Conservation (phyloP, 2,888 invertebrate genomes). For the Anthoptus insignis region DNA sequence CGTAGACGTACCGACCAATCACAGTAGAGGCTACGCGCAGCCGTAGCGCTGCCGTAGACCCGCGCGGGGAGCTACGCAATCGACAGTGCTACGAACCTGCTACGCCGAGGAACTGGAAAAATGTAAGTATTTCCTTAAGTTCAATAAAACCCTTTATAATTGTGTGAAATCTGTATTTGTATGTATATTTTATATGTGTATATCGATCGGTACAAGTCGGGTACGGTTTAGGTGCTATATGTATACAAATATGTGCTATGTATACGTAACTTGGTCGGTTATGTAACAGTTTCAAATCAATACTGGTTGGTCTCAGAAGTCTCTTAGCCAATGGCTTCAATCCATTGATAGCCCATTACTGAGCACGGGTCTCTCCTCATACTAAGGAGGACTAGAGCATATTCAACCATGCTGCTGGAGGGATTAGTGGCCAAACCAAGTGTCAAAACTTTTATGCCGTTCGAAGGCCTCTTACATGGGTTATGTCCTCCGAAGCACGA, state of each 20-base stretch:
- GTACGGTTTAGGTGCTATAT: too few species aligned
- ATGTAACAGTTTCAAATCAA: conserved; percentile 41
- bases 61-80: conserved; percentile 77
- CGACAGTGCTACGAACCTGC: conserved; percentile 79
- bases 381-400: too few species aligned
- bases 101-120: conserved; percentile 77
- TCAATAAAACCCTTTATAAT: conserved; percentile 23
- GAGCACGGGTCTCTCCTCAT: too few species aligned
- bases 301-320: not conserved
- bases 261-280: conserved; percentile 41
- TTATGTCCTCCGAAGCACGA: too few species aligned
- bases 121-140: conserved; percentile 71
- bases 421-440: too few species aligned
- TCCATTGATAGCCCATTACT: too few species aligned
- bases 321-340: too few species aligned
- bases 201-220: conserved; percentile 11
- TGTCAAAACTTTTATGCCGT: too few species aligned
- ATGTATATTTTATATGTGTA: not conserved
- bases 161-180: not conserved
- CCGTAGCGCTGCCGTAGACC: conserved; percentile 71
- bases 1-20: conserved; percentile 73
- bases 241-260: conserved; percentile 39
- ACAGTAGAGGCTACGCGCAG: conserved; percentile 76
- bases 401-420: too few species aligned
- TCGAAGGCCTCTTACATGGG: too few species aligned